phyloP scores from a whole-genome alignment of 2,113 vertebrate species.

The Carassius carassius region DNA sequence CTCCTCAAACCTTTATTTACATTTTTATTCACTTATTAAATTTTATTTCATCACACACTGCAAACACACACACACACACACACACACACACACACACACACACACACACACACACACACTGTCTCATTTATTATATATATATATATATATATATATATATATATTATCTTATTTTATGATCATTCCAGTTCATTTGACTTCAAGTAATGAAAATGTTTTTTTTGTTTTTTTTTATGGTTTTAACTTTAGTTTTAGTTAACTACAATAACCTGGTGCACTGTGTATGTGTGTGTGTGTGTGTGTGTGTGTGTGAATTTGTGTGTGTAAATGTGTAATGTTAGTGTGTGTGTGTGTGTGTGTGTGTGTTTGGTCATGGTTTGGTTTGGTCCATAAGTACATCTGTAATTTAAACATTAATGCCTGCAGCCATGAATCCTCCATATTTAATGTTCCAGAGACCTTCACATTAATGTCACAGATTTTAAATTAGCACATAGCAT shows the following conservation, averaged over 20 bases:
- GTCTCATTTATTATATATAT: too few relatives aligned
- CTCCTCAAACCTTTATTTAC: slow-evolving; percentile 99
- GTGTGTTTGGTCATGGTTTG: slow-evolving; percentile 36
- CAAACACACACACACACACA: too few relatives aligned
- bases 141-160: too few relatives aligned
- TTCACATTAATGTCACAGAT: slow-evolving; percentile 53
- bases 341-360: background rate
- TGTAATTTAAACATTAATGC: slow-evolving; percentile 58
- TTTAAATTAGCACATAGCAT: slow-evolving; percentile 31
- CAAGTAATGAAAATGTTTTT: too few relatives aligned
- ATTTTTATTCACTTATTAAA: slow-evolving; percentile 99
- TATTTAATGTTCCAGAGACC: slow-evolving; percentile 51
- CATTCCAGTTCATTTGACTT: too few relatives aligned
- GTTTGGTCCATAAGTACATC: slow-evolving; percentile 38
- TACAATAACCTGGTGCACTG: background rate
- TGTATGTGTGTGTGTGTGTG: background rate
- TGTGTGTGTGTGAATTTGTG: background rate
- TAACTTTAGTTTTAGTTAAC: too few relatives aligned
- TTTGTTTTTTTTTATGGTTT: too few relatives aligned
- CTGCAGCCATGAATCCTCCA: slow-evolving; percentile 49
- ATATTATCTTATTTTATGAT: too few relatives aligned
- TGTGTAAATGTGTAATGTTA: too few relatives aligned
- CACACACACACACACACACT: too few relatives aligned
- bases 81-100: too few relatives aligned
- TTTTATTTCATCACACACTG: slow-evolving; percentile 87